phyloP scores from a whole-genome alignment of 2,888 invertebrate species.

The Cryptus armator region DNA sequence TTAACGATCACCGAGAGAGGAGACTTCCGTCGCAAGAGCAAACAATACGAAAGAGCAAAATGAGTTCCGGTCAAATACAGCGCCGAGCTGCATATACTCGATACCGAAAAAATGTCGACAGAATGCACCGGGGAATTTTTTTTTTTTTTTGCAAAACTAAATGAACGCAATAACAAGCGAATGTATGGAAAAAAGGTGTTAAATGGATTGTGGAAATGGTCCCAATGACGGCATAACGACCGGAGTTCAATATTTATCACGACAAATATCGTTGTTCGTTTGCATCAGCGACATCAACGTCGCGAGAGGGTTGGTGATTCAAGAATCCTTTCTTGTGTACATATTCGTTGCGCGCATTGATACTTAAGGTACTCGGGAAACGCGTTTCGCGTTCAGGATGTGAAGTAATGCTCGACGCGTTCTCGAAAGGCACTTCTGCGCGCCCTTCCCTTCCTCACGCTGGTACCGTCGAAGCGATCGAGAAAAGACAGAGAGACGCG shows the following conservation, averaged over 20 bases:
- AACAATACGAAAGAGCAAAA: constrained; percentile 36
- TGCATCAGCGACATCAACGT: neutral
- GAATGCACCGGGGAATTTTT: constrained; percentile 3
- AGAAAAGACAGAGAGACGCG: constrained; percentile 56
- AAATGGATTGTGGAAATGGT: neutral
- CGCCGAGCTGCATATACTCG: neutral
- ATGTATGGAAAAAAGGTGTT: neutral
- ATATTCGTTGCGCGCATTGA: constrained; percentile 33
- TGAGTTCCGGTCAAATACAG: constrained; percentile 57
- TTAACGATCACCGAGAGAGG: constrained; percentile 22
- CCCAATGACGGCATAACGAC: neutral
- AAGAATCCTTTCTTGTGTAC: constrained; percentile 21
- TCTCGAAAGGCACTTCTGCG: constrained; percentile 31
- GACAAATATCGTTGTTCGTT: constrained; percentile 47
- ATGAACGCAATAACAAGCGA: neutral
- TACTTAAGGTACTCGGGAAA: constrained; percentile 61
- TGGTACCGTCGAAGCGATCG: constrained; percentile 26
- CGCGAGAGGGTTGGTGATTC: neutral
- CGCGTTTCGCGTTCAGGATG: constrained; percentile 72
- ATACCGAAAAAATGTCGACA: neutral
- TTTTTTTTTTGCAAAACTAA: constrained; percentile 8
- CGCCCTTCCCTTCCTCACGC: constrained; percentile 44
- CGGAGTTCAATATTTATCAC: constrained; percentile 38
- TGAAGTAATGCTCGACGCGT: constrained; percentile 73
- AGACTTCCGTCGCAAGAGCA: constrained; percentile 21